A percentile compares a stretch with the other conserved stretches of the same genome.
Evolutionary conservation across 2,888 invertebrate species (phyloP).

Genomic region (Diarsia mendica): DNA sequence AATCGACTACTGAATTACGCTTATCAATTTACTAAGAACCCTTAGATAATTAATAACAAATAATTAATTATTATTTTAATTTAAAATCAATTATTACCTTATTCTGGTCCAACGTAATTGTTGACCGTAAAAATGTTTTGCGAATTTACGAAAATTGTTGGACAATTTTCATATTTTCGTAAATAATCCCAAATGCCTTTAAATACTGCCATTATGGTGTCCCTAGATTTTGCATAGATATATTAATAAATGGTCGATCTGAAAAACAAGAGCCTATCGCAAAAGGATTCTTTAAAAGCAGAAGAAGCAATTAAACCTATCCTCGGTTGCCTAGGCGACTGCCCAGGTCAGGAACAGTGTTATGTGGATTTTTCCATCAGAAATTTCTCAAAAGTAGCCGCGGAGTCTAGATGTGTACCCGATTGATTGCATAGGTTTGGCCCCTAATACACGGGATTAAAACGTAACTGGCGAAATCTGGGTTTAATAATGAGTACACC

Average conservation of each 20-base stretch:
- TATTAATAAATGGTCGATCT: slow-evolving; percentile 12
- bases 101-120: slow-evolving; percentile 40
- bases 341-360: too few relatives aligned
- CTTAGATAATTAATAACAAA: slow-evolving; percentile 65
- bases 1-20: slow-evolving; percentile 84
- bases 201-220: slow-evolving; percentile 54
- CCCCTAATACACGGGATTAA: too few relatives aligned
- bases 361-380: too few relatives aligned
- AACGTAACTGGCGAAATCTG: too few relatives aligned
- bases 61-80: slow-evolving; percentile 37
- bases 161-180: slow-evolving; percentile 32
- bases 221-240: slow-evolving; percentile 55
- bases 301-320: too few relatives aligned
- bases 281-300: background rate
- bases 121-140: slow-evolving; percentile 24
- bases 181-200: slow-evolving; percentile 52
- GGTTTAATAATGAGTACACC: too few relatives aligned
- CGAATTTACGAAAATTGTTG: slow-evolving; percentile 27
- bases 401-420: too few relatives aligned
- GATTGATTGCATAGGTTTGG: too few relatives aligned
- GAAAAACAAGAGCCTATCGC: background rate
- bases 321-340: too few relatives aligned
- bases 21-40: slow-evolving; percentile 83
- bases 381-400: too few relatives aligned
- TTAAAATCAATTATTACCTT: slow-evolving; percentile 51